A percentile compares a stretch with the other conserved stretches of the same genome.
These are phyloP conservation scores for Cichladusa arquata DNA, from an alignment of 2,113 vertebrate species.

Conservation along the genomic window DNA sequence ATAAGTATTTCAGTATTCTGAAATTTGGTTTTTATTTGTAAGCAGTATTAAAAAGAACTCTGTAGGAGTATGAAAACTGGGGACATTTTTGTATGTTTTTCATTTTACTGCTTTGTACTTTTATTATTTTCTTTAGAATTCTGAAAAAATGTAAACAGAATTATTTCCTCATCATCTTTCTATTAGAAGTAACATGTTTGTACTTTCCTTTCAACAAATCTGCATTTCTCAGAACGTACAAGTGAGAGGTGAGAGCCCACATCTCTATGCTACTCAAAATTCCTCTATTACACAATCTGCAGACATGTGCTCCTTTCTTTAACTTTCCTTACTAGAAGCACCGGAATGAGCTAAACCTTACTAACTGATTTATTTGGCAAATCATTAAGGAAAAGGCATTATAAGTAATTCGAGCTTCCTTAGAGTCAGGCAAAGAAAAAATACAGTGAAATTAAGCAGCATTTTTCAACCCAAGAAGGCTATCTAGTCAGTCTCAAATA, in stretches of 20 bases:
- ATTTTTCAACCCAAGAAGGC: background rate
- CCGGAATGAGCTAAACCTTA: background rate
- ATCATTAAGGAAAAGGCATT: background rate
- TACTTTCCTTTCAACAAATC: background rate
- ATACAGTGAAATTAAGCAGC: background rate
- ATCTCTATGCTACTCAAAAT: background rate
- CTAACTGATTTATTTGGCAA: background rate
- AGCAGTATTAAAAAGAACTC: background rate
- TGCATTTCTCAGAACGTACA: background rate
- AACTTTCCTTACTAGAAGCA: background rate
- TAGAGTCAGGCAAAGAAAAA: background rate
- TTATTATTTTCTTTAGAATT: background rate
- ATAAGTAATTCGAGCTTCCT: background rate
- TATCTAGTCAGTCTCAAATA: background rate
- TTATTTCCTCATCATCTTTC: background rate
- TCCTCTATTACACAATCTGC: background rate
- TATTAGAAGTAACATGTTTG: background rate
- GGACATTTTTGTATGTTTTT: background rate
- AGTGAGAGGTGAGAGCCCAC: background rate
- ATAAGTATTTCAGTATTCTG: background rate
- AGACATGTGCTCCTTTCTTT: background rate
- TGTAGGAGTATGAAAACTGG: background rate
- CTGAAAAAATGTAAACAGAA: background rate
- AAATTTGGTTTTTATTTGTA: background rate
- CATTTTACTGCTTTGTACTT: background rate